Conservation (phyloP, 2,888 invertebrate genomes). For the Crioceris asparagi region DNA sequence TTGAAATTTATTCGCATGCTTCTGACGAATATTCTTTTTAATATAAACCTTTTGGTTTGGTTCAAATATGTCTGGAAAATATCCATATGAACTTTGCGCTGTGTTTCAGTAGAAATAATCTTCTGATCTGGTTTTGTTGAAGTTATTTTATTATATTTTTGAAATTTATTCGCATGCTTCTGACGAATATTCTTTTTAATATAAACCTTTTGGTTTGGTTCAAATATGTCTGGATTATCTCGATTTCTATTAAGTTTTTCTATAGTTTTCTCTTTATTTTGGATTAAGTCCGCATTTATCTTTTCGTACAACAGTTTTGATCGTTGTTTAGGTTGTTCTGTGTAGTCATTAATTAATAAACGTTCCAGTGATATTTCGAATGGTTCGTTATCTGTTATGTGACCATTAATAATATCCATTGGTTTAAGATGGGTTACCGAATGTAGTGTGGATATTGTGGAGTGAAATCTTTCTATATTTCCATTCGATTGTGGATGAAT, state of each 20-base stretch:
- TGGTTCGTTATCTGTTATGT: constrained; percentile 4
- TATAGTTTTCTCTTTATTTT: background rate
- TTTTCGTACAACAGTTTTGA: background rate
- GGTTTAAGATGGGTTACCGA: constrained; percentile 5
- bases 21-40: too few relatives aligned
- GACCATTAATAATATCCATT: constrained; percentile 5
- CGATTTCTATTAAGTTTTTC: background rate
- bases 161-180: background rate
- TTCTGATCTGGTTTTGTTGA: background rate
- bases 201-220: constrained; percentile 2
- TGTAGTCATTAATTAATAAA: background rate
- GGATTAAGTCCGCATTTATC: background rate
- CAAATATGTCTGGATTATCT: constrained; percentile 1
- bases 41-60: too few relatives aligned
- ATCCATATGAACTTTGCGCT: too few relatives aligned
- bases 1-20: too few relatives aligned
- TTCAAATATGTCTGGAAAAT: too few relatives aligned
- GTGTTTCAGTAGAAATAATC: background rate
- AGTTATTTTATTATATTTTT: background rate
- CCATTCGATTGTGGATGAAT: too few relatives aligned
- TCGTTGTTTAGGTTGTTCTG: constrained; percentile 2
- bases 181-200: too few relatives aligned
- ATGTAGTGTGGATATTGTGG: too few relatives aligned
- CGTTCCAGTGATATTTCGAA: constrained; percentile 2
- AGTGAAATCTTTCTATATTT: too few relatives aligned